Base-by-base conservation (phyloP, 2,888 invertebrate genomes). In the Kuschelorhynchus macadamiae region DNA sequence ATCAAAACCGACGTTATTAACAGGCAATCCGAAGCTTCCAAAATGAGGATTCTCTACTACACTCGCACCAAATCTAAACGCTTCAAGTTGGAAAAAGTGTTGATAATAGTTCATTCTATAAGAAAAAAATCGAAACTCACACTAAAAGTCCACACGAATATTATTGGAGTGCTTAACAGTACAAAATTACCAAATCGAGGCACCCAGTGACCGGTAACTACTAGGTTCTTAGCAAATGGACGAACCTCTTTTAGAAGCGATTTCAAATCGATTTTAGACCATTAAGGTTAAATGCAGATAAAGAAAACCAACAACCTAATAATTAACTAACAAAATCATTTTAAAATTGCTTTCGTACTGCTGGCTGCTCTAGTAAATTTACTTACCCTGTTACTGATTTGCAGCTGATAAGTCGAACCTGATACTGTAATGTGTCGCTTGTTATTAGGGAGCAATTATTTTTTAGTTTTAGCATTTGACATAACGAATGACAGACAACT, bases 211-310 rank as follows among this genome's bases (percentile, higher is more conserved):
- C 53, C 53, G 55, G n/a, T 33, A 55, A 55, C 47, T 55, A 63
- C 53, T 39, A 55, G 63, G 33, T 53, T 62, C 53, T 53, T 3
- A 53, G 32, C 30, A 32, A 52, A 47, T 39, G 17, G 30, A 36
- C 36, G 42, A 49, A 41, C 25, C 8, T 59, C 32, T 66, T 66
- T 39, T 53, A 52, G 42, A 66, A 66, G 59, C 65, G 18, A 66
- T 66, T 66, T 53, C 12, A 66, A 66, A 66, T 66, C 65, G 53
- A 66, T 66, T 66, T 66, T 47, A 42, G 32, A 53, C 53, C 59
- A 59, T 53, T 59, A 57, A 66, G 57, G 59, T 59, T 66, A 66
- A 66, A 59, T 42, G 8, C 12, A 52, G 65, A 59, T 66, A 66
- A 49, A 65, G 57, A 52, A 47, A 41, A 64, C 57, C 47, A 49